A percentile compares a stretch with the other conserved stretches of the same genome.
Evolutionary conservation across 2,797 vertebrate species (phyloP).

Genomic region (Sebastes trivittatus): DNA sequence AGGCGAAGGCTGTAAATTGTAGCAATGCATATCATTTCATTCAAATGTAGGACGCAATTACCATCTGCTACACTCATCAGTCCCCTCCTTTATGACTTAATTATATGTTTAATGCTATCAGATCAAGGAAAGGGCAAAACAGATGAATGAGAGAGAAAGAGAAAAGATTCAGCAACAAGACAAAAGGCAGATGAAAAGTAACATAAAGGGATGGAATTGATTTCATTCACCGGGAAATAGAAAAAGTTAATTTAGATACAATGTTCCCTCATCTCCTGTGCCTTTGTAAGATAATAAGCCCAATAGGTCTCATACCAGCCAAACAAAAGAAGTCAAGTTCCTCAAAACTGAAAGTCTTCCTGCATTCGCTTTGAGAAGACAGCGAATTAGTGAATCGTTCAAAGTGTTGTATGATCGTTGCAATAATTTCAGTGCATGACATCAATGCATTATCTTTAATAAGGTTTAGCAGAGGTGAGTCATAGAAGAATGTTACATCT

Average conservation of each 20-base stretch:
- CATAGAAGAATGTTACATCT: not conserved
- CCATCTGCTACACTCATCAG: conserved; percentile 99
- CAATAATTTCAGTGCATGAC: conserved; percentile 21
- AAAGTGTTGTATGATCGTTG: conserved; percentile 48
- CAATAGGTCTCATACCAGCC: conserved; percentile 94
- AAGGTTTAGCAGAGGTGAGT: not conserved
- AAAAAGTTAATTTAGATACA: conserved; percentile 99
- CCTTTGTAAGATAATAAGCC: conserved; percentile 94
- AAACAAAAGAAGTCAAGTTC: conserved; percentile 99
- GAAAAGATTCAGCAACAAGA: conserved; percentile 99
- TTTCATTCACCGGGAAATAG: conserved; percentile 98
- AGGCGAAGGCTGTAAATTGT: conserved; percentile 99
- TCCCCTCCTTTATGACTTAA: conserved; percentile 99
- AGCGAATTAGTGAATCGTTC: conserved; percentile 84
- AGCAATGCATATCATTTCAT: conserved; percentile 99
- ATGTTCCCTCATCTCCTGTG: conserved; percentile 94
- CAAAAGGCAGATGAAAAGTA: conserved; percentile 99
- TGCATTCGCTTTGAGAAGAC: conserved; percentile 85
- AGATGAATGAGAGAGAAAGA: conserved; percentile 99
- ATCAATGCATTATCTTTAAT: conserved; percentile 15
- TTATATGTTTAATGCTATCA: conserved; percentile 99
- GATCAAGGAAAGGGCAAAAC: conserved; percentile 99
- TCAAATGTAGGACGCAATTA: conserved; percentile 99
- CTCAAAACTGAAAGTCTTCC: conserved; percentile 89
- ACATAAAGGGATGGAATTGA: conserved; percentile 97